Percentiles rank a stretch among this genome's conserved stretches.
phyloP scores from a whole-genome alignment of 2,113 vertebrate species.

The Turnix velox region DNA sequence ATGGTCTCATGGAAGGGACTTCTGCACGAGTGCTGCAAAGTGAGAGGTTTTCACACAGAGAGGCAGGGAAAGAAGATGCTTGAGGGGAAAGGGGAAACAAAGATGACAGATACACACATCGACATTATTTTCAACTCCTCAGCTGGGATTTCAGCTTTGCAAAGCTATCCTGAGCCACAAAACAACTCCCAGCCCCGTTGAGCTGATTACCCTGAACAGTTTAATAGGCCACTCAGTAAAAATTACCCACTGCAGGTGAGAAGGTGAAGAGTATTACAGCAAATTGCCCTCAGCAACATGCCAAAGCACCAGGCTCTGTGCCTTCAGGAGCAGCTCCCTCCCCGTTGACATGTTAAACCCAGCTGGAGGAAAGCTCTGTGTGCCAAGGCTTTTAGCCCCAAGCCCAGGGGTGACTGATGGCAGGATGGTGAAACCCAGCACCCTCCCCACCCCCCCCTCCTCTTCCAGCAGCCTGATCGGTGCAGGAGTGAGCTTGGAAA shows the following conservation, averaged over 20 bases:
- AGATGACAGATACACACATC: not conserved
- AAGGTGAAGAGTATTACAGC: not conserved
- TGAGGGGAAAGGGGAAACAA: not conserved
- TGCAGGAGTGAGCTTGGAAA: constrained; percentile 37
- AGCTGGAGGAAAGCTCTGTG: constrained; percentile 16
- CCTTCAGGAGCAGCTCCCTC: not conserved
- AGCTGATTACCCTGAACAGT: not conserved
- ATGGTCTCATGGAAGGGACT: not conserved
- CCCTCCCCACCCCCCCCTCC: constrained; percentile 28
- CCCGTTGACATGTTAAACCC: not conserved
- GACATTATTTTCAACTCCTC: not conserved
- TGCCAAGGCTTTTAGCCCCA: not conserved
- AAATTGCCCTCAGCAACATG: not conserved
- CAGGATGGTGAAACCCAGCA: not conserved
- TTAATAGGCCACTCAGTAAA: not conserved
- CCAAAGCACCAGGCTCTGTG: not conserved
- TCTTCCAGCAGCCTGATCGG: not conserved
- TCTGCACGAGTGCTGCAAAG: not conserved
- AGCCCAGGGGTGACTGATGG: not conserved
- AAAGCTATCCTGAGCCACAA: not conserved
- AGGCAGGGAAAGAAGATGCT: not conserved
- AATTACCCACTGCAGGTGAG: constrained; percentile 8
- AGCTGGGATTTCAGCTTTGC: not conserved
- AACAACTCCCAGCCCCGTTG: not conserved
- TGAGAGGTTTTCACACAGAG: not conserved